Evolutionary conservation across 2,888 invertebrate species (phyloP).

Genomic region (Caenorhabditis japonica): DNA sequence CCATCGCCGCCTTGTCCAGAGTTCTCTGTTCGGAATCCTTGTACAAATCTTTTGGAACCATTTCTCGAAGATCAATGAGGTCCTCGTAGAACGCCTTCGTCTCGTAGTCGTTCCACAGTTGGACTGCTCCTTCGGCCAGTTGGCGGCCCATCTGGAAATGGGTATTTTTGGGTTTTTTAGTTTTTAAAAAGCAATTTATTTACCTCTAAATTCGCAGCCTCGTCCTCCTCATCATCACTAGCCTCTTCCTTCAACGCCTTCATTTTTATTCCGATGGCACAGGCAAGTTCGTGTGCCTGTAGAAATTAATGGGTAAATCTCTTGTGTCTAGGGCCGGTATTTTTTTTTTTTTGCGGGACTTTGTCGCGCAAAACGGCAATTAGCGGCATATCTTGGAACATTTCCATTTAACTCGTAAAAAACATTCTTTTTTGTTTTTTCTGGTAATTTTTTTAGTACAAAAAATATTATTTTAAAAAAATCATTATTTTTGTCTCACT

Average conservation of each 20-base stretch:
- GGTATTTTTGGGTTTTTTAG: too few relatives aligned
- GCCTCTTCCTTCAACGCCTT: conserved; percentile 70
- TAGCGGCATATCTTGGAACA: too few relatives aligned
- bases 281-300: conserved; percentile 49
- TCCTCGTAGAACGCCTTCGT: conserved; percentile 67
- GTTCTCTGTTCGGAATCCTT: conserved; percentile 61
- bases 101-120: conserved; percentile 72
- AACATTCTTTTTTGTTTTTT: too few relatives aligned
- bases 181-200: not conserved
- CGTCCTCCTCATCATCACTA: conserved; percentile 74
- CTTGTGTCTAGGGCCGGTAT: too few relatives aligned
- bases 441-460: too few relatives aligned
- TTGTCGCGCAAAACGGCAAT: too few relatives aligned
- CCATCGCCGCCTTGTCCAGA: conserved; percentile 42
- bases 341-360: not conserved
- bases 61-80: conserved; percentile 58
- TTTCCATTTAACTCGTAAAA: too few relatives aligned
- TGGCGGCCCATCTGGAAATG: conserved; percentile 64
- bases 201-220: conserved; percentile 64
- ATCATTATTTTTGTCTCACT: too few relatives aligned
- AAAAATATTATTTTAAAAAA: too few relatives aligned
- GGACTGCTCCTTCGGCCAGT: conserved; percentile 64
- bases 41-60: conserved; percentile 60
- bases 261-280: conserved; percentile 60
- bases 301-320: not conserved